These are phyloP conservation scores for Miichthys miiuy DNA, from an alignment of 2,797 vertebrate species.

Conservation along the genomic window DNA sequence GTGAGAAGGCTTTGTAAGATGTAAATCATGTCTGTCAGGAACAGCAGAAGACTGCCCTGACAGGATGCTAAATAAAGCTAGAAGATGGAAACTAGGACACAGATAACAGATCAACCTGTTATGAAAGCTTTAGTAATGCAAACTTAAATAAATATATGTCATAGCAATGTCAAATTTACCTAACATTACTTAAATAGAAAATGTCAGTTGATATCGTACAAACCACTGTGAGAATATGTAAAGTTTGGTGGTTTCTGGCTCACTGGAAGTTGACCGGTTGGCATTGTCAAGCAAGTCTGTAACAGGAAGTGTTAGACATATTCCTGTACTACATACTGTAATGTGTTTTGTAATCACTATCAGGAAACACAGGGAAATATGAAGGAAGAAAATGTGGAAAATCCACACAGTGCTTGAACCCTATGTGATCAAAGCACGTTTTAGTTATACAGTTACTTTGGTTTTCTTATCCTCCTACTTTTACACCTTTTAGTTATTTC, in stretches of 20 bases:
- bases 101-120: constrained; percentile 16
- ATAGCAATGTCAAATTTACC: neutral
- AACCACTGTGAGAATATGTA: neutral
- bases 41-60: constrained; percentile 29
- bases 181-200: neutral
- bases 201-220: neutral
- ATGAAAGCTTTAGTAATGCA: neutral
- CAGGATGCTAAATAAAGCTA: constrained; percentile 2
- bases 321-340: neutral
- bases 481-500: constrained; percentile 3
- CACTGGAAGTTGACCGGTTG: neutral
- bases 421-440: neutral
- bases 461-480: constrained; percentile 4
- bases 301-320: neutral
- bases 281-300: neutral
- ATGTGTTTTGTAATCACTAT: neutral
- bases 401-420: neutral
- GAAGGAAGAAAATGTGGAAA: neutral
- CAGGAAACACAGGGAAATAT: neutral
- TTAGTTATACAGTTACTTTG: neutral
- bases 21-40: neutral
- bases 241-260: constrained; percentile 8
- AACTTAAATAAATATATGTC: neutral
- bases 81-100: neutral
- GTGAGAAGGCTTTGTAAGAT: neutral